Evolutionary conservation across 64 coral and sea anemone species (phyloP).

Genomic region (Stichodactyla helianthus): DNA sequence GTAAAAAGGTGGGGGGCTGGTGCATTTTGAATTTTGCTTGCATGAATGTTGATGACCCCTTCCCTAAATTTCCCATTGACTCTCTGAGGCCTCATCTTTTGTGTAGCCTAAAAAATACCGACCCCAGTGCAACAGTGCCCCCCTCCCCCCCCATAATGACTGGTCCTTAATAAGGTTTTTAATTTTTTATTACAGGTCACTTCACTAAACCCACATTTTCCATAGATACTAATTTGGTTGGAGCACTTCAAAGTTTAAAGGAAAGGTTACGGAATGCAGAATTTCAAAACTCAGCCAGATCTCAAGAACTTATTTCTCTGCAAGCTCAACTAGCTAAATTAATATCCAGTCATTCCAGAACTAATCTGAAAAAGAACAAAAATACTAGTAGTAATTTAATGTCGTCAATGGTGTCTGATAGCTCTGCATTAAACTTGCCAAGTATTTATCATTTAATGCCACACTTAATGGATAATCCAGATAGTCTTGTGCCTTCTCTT

Average conservation of each 20-base stretch:
- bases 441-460: slow-evolving; percentile 98
- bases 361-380: slow-evolving; percentile 15
- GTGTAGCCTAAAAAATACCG: no score
- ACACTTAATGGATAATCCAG: slow-evolving; percentile 78
- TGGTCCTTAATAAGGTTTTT: neutral
- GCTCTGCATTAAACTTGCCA: slow-evolving; percentile 62
- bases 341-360: slow-evolving; percentile 46
- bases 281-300: slow-evolving; percentile 79
- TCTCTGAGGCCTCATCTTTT: no score
- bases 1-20: no score
- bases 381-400: slow-evolving; percentile 32
- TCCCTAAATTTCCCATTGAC: no score
- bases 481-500: slow-evolving; percentile 70
- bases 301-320: slow-evolving; percentile 88
- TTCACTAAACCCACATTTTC: neutral
- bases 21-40: no score
- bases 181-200: slow-evolving; percentile 43
- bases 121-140: no score
- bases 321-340: slow-evolving; percentile 68
- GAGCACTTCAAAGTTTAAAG: slow-evolving; percentile 60
- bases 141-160: neutral
- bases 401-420: slow-evolving; percentile 30
- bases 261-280: slow-evolving; percentile 73
- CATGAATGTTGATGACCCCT: no score
- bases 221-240: slow-evolving; percentile 57